Evolutionary conservation across 2,888 invertebrate species (phyloP), one percentile per base, ranked within the genome.

Genomic region (Drosophila infuscata): DNA sequence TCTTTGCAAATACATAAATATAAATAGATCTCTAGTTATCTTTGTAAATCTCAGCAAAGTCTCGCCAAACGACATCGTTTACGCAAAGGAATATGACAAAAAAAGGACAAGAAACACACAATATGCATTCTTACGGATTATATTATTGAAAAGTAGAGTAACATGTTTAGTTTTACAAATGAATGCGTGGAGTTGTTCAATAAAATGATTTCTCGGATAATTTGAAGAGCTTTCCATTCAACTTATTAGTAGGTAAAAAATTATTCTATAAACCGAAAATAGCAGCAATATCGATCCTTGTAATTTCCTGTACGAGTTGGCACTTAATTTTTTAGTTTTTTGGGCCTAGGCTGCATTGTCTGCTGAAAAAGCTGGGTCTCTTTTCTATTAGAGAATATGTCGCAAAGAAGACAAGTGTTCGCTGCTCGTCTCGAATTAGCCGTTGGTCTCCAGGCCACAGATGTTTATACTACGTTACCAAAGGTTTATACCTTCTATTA

Each of bases 1-100:
- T 38, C 41, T 62, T 35, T 35, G 49, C 36, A 49, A 54, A 38
- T 62, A 32, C 70, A 81, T 76, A 56, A 66, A 79, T 46, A 60
- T 33, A 64, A 46, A 60, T 51, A 66, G 81, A 79, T 81, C 78
- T 77, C 81, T 81, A 77, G 72, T 33, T 77, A 59, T 43, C 33
- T 51, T 36, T 49, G 56, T 41, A 62, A 61, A 60, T 54, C 41
- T 48, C 46, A 57, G 15, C 29, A 46, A 15, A 46, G 20, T 25
- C 20, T 4, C 46, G 46, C 20, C 46, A 25, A 46, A 15, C 15
- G 20, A 15, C 46, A 15, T 48, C 25, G 17, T 48, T n/a, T 58
- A 6, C 20, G n/a, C 7, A 36, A 64, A 63, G 15, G 6, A 61
- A 17, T 35, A 33, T 15, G 38, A 9, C n/a, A 57, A 36, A 25